Base-by-base conservation (phyloP, 1,140 invertebrate genomes). In the Drosophila santomea region DNA sequence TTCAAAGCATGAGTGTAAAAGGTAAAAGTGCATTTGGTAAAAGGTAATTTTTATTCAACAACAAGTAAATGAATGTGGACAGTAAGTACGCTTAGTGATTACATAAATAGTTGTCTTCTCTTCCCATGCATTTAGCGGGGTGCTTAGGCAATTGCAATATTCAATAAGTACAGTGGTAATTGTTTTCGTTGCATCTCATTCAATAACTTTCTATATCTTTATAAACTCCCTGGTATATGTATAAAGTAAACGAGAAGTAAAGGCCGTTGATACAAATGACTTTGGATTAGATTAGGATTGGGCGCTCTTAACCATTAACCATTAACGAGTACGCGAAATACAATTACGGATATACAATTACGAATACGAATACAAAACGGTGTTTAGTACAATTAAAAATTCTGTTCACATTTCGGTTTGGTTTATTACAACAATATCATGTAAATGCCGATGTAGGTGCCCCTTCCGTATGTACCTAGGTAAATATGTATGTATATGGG, bases 371-470 rank as follows among this genome's bases (percentile, higher is more conserved):
- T 88, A 88, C 83, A 88, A 88, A 88, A 88, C 81, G 82, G 82
- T 86, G 84, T 80, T 83, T 89, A 88, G 83, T 88, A 88, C 68
- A 88, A 89, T 86, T 89, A 89, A 88, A 89, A 88, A 88, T 88
- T 88, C 83, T 88, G 75, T 88, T 89, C 83, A 88, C 83, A 88
- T 86, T 88, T 88, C 72, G 72, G 79, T 89, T 88, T 86, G 79
- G 83, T 86, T 86, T 88, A 86, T 86, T 86, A 86, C 83, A 86
- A 77, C 73, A 86, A 82, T 82, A 88, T 83, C 72, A 76, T 86
- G 78, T 85, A 81, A 78, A 81, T 86, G 74, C 79, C 67, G 73
- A 78, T 85, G 48, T 32, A 17, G 48, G 10, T 32, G 48, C 48
- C 48, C 25, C 48, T 15, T 51, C 25, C 28, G 48, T 51, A 17